Evolutionary conservation across 2,113 vertebrate species (phyloP).

Genomic region (Eira barbara): DNA sequence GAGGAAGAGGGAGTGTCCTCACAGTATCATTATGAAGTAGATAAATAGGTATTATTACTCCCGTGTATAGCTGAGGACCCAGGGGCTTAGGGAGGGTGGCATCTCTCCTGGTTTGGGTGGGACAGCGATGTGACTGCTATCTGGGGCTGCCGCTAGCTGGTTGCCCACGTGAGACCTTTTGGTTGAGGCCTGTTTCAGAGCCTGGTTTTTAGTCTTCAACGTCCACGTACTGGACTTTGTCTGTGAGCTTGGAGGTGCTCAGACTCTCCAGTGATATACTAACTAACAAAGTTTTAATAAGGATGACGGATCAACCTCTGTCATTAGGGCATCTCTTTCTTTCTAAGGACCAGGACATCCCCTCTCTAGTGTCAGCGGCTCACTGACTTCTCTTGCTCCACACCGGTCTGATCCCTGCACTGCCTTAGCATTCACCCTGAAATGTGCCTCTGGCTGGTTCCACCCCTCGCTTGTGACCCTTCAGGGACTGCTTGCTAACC

Average conservation of each 20-base stretch:
- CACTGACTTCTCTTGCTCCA: background rate
- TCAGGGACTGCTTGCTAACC: background rate
- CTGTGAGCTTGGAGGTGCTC: background rate
- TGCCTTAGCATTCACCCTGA: background rate
- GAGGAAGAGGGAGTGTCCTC: background rate
- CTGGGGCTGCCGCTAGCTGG: background rate
- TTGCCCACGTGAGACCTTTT: background rate
- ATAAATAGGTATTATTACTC: background rate
- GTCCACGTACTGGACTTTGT: background rate
- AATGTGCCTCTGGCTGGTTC: background rate
- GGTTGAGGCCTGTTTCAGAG: background rate
- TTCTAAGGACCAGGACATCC: background rate
- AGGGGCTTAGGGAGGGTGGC: background rate
- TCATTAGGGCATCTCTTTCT: background rate
- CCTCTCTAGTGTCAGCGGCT: background rate
- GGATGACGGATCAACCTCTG: background rate
- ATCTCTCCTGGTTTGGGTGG: background rate
- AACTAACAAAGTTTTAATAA: background rate
- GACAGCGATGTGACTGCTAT: accelerated
- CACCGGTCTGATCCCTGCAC: background rate
- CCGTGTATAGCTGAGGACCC: background rate
- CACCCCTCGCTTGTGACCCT: background rate
- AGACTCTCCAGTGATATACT: background rate
- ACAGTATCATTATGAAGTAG: background rate
- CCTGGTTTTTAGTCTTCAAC: background rate